Conservation (phyloP, 1,140 invertebrate species). For the Sinonovacula constricta region DNA sequence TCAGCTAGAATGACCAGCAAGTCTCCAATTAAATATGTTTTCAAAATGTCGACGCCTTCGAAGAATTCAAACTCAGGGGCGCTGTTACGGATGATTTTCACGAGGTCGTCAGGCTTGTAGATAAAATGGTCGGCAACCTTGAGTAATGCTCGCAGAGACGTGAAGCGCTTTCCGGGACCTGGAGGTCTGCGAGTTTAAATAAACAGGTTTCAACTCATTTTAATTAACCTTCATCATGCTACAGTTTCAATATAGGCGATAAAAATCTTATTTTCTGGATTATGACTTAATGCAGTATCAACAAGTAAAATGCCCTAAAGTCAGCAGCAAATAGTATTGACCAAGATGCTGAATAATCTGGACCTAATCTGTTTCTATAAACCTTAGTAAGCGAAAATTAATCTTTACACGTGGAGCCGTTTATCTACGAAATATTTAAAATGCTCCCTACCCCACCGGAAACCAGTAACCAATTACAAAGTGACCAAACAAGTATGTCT, state of each 20-base stretch:
- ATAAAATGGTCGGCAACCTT: slow-evolving; percentile 42
- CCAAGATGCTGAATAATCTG: no score
- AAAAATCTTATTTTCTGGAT: background rate
- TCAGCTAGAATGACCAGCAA: slow-evolving; percentile 45
- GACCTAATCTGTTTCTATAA: no score
- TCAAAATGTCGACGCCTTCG: slow-evolving; percentile 22
- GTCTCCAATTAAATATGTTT: slow-evolving; percentile 46
- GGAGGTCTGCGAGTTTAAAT: slow-evolving; percentile 46
- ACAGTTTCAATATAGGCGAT: background rate
- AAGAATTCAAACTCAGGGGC: slow-evolving; percentile 29
- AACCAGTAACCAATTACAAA: no score
- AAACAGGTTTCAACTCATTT: background rate
- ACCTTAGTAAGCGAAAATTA: no score
- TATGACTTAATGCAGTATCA: background rate
- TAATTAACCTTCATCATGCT: background rate
- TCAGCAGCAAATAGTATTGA: no score
- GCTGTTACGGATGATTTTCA: slow-evolving; percentile 36
- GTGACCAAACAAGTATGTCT: no score
- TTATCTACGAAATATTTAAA: no score
- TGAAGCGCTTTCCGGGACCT: slow-evolving; percentile 23
- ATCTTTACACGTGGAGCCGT: no score
- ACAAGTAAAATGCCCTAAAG: background rate
- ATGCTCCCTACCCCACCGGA: no score
- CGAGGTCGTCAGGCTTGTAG: slow-evolving; percentile 20
- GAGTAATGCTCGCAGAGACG: slow-evolving; percentile 40